Evolutionary conservation across 2,797 vertebrate species (phyloP).

Genomic region (Thripadectes ignobilis): DNA sequence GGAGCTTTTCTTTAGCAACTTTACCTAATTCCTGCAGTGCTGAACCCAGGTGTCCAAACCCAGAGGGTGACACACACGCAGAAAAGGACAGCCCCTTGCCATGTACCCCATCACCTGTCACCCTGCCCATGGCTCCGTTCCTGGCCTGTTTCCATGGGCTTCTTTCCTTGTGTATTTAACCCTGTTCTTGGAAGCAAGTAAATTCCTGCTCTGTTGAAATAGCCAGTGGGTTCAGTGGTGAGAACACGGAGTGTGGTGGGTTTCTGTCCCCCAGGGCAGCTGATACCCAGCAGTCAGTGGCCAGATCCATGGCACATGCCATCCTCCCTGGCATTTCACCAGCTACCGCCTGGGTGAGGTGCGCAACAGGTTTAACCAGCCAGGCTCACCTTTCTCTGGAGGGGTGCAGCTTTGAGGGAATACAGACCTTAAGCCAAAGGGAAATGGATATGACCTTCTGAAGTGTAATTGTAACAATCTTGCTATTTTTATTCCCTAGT

Average conservation of each 20-base stretch:
- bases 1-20: not conserved
- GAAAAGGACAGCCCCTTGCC: not conserved
- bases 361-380: not conserved
- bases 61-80: accelerated
- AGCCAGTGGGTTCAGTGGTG: not conserved
- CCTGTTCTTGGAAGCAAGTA: not conserved
- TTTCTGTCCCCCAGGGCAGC: not conserved
- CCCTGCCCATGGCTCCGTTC: not conserved
- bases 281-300: not conserved
- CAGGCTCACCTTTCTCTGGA: not conserved
- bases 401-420: not conserved
- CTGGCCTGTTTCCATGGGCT: accelerated
- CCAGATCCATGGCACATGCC: not conserved
- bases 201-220: not conserved
- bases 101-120: accelerated
- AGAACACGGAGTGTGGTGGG: not conserved
- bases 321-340: not conserved
- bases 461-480: not conserved
- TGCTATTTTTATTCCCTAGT: slow-evolving; percentile 12
- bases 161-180: not conserved
- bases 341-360: not conserved
- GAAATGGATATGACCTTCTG: not conserved
- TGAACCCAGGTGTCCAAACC: not conserved
- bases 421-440: slow-evolving; percentile 2
- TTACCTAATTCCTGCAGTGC: not conserved